Evolutionary conservation across 2,797 vertebrate genomes (phyloP), one percentile per base, ranked within the genome.

Genomic region (Sebastolobus alascanus): DNA sequence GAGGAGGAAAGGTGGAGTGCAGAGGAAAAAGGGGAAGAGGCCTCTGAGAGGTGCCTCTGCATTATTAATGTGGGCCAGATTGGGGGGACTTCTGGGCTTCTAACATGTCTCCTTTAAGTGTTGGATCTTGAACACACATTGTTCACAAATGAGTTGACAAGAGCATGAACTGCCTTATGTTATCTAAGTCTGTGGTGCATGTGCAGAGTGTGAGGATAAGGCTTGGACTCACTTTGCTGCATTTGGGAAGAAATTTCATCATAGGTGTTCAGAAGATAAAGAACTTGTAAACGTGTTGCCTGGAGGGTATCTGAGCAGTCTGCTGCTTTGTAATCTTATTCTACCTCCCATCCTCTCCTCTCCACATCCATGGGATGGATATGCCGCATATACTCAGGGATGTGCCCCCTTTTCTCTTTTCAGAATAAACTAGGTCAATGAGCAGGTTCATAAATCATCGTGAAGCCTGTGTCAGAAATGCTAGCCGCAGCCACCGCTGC

Each of bases 391-490:
- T 86, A 89, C 71, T 81, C 83, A 55, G 31, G 65, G 85, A 91
- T 90, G 83, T 91, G 86, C 77, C 91, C 85, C 84, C 82, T 90
- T 92, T 93, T 89, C 83, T 87, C 78, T 82, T 86, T 86, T 87
- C 78, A 68, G 89, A 84, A 93, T 94, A 94, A 95, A 96, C 92
- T 96, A 93, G 95, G 95, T 96, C 95, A 96, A 95, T 94, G 94
- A 94, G 92, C 92, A 91, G 91, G 91, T 94, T 91, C 94, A 96
- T 96, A 96, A 96, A 96, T 96, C 95, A 96, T 92, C 64, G 84
- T 93, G 94, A 94, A 93, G 91, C 86, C 85, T 83, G 84, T 94
- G 95, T 95, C 94, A 95, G 86, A 91, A 92, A 92, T 79, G 88
- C 79, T 87, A 91, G 90, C 92, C 81, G 83, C 85, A 91, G 91